Conservation (phyloP, 2,113 vertebrate genomes). For the Alexandromys fortis region DNA sequence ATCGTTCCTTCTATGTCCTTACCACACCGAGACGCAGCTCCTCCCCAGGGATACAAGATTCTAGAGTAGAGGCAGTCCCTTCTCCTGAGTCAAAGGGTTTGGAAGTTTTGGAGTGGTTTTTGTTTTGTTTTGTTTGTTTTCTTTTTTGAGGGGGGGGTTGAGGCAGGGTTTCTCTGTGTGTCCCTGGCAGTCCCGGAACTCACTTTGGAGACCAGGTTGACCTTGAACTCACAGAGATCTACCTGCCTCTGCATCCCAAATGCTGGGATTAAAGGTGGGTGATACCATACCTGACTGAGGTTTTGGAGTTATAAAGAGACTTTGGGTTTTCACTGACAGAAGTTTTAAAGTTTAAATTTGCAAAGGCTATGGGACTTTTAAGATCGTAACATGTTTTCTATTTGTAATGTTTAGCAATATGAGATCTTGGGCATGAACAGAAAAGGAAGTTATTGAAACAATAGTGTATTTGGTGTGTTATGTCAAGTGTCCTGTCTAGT, state of each 20-base stretch:
- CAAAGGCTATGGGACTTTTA: not conserved
- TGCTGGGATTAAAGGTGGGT: not conserved
- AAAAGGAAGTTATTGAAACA: not conserved
- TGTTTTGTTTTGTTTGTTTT: too few relatives aligned
- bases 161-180: not conserved
- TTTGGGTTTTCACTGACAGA: not conserved
- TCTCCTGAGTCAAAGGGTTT: not conserved
- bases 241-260: not conserved
- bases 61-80: not conserved
- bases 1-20: not conserved
- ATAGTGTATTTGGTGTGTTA: not conserved
- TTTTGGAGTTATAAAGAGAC: not conserved
- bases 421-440: not conserved
- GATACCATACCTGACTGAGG: not conserved
- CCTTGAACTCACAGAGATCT: not conserved
- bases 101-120: not conserved
- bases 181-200: not conserved
- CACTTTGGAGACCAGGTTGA: not conserved
- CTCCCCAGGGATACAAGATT: not conserved
- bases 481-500: not conserved
- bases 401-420: not conserved
- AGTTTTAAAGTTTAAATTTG: not conserved
- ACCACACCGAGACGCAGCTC: not conserved
- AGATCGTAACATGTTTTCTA: not conserved
- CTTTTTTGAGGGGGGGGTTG: not conserved